These are phyloP conservation scores for Bombylius discolor DNA, from an alignment of 2,888 invertebrate species.

Conservation along the genomic window DNA sequence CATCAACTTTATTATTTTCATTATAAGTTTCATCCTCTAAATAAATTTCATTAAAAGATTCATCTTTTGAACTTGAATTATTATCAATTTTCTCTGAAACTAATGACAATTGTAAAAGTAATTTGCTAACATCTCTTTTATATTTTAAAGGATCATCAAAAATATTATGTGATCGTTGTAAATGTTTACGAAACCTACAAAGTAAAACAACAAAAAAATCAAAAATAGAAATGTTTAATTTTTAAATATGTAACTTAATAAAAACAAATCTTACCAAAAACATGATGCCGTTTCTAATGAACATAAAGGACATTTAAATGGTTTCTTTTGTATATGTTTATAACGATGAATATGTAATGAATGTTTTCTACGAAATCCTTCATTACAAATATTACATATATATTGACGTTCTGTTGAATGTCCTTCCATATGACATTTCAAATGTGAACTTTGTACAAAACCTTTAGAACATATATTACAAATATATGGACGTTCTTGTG, in stretches of 20 bases:
- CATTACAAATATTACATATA: no score
- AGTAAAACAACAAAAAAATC: neutral
- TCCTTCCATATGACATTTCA: no score
- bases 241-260: no score
- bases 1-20: no score
- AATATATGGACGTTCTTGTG: slow-evolving; percentile 46
- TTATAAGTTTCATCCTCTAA: no score
- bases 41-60: no score
- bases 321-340: neutral
- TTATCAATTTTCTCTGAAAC: no score
- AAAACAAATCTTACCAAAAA: neutral
- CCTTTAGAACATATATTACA: slow-evolving; percentile 43
- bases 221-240: no score
- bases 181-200: slow-evolving; percentile 1
- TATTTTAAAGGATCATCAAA: neutral
- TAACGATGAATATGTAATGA: neutral
- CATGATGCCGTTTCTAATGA: neutral
- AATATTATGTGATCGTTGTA: neutral
- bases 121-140: neutral
- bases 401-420: no score
- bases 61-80: no score
- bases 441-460: slow-evolving; percentile 40
- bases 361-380: neutral
- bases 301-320: slow-evolving; percentile 2
- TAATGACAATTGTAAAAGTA: no score